phyloP scores from a whole-genome alignment of 2,888 invertebrate genomes.

The Eumacrocentrus americanus region DNA sequence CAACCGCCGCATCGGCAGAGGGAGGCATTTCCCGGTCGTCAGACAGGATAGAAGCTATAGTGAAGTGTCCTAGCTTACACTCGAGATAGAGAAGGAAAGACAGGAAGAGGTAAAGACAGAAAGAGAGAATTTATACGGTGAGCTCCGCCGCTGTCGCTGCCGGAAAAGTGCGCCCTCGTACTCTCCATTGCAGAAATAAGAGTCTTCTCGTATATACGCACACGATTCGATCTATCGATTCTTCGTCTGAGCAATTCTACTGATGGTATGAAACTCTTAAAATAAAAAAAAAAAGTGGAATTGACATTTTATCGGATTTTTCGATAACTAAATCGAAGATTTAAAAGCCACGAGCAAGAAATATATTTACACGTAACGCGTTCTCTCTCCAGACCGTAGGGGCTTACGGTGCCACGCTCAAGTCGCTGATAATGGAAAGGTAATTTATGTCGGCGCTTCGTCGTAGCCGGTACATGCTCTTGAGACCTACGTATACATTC shows the following conservation, averaged over 20 bases:
- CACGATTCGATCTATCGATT: too few species aligned
- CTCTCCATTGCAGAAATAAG: too few species aligned
- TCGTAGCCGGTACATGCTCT: slow-evolving; percentile 26
- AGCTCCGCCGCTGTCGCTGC: slow-evolving; percentile 18
- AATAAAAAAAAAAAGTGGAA: too few species aligned
- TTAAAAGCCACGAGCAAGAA: too few species aligned
- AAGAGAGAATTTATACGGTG: slow-evolving; percentile 30
- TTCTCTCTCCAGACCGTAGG: too few species aligned
- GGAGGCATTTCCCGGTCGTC: slow-evolving; percentile 8
- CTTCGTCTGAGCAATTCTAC: too few species aligned
- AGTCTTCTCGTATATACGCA: too few species aligned
- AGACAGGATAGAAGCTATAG: neutral
- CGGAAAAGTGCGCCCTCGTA: slow-evolving; percentile 26
- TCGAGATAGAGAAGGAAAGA: slow-evolving; percentile 12
- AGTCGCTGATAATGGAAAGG: slow-evolving; percentile 46
- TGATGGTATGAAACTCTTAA: too few species aligned
- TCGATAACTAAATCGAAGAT: too few species aligned
- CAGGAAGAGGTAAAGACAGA: slow-evolving; percentile 18
- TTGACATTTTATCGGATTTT: too few species aligned
- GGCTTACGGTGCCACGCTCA: slow-evolving; percentile 30
- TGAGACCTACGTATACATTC: slow-evolving; percentile 17
- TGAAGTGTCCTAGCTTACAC: too few species aligned
- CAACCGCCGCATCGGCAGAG: slow-evolving; percentile 33
- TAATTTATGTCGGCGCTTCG: slow-evolving; percentile 42
- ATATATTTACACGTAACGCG: too few species aligned